Base-by-base conservation (phyloP, 1,140 invertebrate species). In the Tribolium madens region DNA sequence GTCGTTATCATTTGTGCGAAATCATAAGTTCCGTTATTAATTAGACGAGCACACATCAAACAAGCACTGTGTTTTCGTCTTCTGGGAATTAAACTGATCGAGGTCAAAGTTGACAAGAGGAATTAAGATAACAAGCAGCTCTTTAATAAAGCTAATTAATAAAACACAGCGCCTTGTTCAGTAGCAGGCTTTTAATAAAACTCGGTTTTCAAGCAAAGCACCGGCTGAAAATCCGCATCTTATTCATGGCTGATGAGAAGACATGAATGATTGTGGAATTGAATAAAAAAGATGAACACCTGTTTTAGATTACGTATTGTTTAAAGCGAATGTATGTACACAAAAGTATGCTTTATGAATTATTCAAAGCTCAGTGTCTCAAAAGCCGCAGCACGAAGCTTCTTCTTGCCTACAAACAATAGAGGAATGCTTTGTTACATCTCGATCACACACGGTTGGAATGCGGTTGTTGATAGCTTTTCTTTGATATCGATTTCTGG, bases 61-160 rank as follows among this genome's bases (percentile, higher is more conserved):
- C 57, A 57, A 57, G 52, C 52, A 1, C 57, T 18, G 57, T 64
- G 57, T 64, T 64, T 64, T 42, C 10, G 57, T 13, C 21, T 64
- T 64, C 57, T 64, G 57, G 57, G 57, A 64, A 64, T 33, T 33
- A n/a, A 42, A 33, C 21, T 21, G 57, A 64, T 64, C 57, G 57
- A 26, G 57, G 57, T 64, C 57, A 64, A 12, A 64, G 57, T 64
- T 64, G 57, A 64, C 57, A 33, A 36, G 57, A 64, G 18, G 17
- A 64, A 64, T 64, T 64, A 64, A 64, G 57, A 64, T 64, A 64
- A 64, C 57, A 64, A 64, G 57, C 57, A 64, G 57, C 57, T 64
- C 57, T 64, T 64, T 64, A 64, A 64, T 64, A 64, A 64, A 64
- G 26, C 57, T 64, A 64, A 64, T 64, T 64, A 64, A 33, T 14